Base-by-base conservation (phyloP, 2,113 vertebrate species). In the Dolichotis patagonum region DNA sequence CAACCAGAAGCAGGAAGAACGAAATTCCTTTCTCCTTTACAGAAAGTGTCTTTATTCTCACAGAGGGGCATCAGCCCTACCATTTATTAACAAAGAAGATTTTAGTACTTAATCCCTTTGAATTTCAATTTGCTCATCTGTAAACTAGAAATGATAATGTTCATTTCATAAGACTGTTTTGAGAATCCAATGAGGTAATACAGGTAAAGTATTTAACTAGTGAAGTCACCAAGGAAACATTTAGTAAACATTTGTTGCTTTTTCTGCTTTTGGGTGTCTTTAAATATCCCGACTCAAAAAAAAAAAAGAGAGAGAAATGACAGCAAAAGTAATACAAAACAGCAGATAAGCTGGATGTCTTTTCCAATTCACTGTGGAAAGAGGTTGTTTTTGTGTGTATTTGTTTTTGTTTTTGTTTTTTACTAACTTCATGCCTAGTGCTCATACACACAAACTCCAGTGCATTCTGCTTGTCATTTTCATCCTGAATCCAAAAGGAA, bases 71-170 rank as follows among this genome's bases (percentile, higher is more conserved):
- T 88, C 10, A 73, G 9, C 13, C 71, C 71, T 80, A 35, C n/a
- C 77, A 32, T 69, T 91, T 85, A 52, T 26, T 43, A 87, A 32
- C 28, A 62, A 32, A 58, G 88, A 87, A 30, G n/a, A 11, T 87
- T 90, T 93, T 58, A 83, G 54, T 30, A 43, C 85, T 78, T 93
- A 95, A 94, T 93, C 17, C n/a, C 49, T 86, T 89, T 93, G 78
- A 86, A 69, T 91, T 49, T 95, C 67, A 67, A 35, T 93, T 83
- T 92, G 35, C 83, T 91, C 83, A 94, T 75, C 78, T 56, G 2
- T 92, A 77, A 88, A 96, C 83, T 69, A 52, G 91, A 78, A 85
- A 78, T 81, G 54, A 84, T 71, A 75, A 82, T 62, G 85, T 95
- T 90, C 49, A 60, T 69, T 85, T 95, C 54, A 75, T 69, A 71